Percentiles rank a stretch among this genome's conserved stretches.
phyloP scores from a whole-genome alignment of 1,140 invertebrate species.

The Bombus confusus region DNA sequence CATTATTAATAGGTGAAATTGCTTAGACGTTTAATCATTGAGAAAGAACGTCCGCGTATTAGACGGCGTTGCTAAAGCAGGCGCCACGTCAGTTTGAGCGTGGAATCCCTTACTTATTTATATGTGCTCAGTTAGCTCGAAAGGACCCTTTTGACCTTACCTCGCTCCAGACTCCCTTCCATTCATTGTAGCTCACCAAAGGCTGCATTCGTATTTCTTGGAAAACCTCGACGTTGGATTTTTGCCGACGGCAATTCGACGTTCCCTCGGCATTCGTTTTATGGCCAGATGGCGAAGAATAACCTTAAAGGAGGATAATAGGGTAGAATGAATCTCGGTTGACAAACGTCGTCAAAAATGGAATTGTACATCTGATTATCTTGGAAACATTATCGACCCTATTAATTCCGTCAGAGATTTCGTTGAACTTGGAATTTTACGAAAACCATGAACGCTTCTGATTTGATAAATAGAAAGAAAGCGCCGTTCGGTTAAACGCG shows the following conservation, averaged over 20 bases:
- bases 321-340: background rate
- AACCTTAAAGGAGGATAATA: background rate
- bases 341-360: background rate
- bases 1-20: background rate
- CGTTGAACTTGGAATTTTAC: too few relatives aligned
- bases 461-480: too few relatives aligned
- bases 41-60: background rate
- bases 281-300: background rate
- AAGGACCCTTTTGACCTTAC: constrained; percentile 41
- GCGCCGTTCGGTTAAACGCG: too few relatives aligned
- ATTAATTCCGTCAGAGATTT: too few relatives aligned
- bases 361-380: background rate
- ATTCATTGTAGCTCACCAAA: constrained; percentile 39
- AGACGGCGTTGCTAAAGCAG: background rate
- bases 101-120: constrained; percentile 45
- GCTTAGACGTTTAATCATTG: background rate
- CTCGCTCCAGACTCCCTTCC: background rate
- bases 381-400: too few relatives aligned
- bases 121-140: constrained; percentile 40
- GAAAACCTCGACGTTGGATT: constrained; percentile 29
- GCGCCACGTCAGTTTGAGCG: background rate
- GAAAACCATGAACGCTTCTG: too few relatives aligned
- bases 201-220: constrained; percentile 38
- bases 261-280: background rate
- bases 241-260: constrained; percentile 22